Base-by-base conservation (phyloP, 2,888 invertebrate genomes). In the Allacma fusca region DNA sequence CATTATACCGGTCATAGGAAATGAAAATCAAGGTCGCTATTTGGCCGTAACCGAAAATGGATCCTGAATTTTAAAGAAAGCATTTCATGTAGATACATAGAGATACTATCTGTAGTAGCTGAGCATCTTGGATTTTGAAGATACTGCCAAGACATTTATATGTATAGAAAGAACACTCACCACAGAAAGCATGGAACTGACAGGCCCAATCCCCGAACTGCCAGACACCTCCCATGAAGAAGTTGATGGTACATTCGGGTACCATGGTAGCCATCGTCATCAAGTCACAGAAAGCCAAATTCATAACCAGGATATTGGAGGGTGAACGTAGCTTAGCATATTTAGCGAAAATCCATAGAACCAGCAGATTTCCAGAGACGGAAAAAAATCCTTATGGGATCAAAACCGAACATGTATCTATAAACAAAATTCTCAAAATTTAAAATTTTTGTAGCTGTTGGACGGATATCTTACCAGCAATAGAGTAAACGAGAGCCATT, bases 211-310 rank as follows among this genome's bases (percentile, higher is more conserved):
- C 76, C 23, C 81, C 80, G 70, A 81, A 81, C 40, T 80, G 81
- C 81, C 81, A 81, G n/a, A 79, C 75, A 13, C 81, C 81, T 12
- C 81, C 81, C 64, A 76, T 78, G 62, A 81, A 62, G 50, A 81
- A 80, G 70, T 78, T 78, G 23, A 81, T 78, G 29, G 78, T 74
- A 75, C 78, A 78, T 57, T 81, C 80, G 1, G 81, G 81, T 24
- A 81, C 77, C 1, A 81, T 69, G 12, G 88, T 87, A 84, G 91
- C 88, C 95, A 96, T 95, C 92, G 96, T 95, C 81, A 92, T 89
- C 86, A 96, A 94, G 86, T 96, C 95, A 77, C 95, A 95, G 87
- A 97, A 91, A 57, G 96, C 96, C 85, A 97, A 89, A 88, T 96
- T 97, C 79, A 96, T 92, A 78, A 97, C 93, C 84, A 96, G 89